Base-by-base conservation (phyloP, 2,797 vertebrate genomes). In the Rhinophrynus dorsalis region DNA sequence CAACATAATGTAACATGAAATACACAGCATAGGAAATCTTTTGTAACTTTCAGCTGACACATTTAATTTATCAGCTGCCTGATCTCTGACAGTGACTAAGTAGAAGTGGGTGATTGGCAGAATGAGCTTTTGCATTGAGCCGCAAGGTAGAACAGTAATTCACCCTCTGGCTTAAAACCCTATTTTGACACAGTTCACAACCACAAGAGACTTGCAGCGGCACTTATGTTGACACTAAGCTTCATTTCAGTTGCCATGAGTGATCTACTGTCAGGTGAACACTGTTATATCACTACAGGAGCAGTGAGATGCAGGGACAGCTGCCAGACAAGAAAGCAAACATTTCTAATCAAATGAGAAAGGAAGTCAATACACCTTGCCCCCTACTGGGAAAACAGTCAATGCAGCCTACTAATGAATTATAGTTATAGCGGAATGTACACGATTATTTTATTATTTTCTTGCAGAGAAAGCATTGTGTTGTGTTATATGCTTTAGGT, bases 141-240 rank as follows among this genome's bases (percentile, higher is more conserved):
- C 50, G 18, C 42, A 54, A 32, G 26, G 52, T 58, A 63, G 50
- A 72, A 65, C 61, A 72, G 54, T 65, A 65, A 72, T 72, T 65
- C 37, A 72, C 60, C 69, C 69, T 72, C 54, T 44, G 44, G 69
- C 60, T 65, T 40, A 26, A 65, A 65, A 73, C 59, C 52, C 60
- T 64, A 40, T 57, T 71, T 57, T 71, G 68, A 64, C 69, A 66
- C 69, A 73, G 69, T 73, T 73, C 62, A 73, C 69, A 73, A 60
- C 52, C 61, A 51, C 61, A 20, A 65, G 68, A 72, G 68, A 72
- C 61, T 65, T 37, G 33, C 26, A 42, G 52, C 52, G 23, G 33
- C 26, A 38, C 54, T 51, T 51, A 40, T 61, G 26, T 26, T 72
- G 69, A 66, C 69, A 66, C 55, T 66, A 52, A 73, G 62, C 52